Conservation (phyloP, 2,113 vertebrate genomes). For the Elanoides forficatus region DNA sequence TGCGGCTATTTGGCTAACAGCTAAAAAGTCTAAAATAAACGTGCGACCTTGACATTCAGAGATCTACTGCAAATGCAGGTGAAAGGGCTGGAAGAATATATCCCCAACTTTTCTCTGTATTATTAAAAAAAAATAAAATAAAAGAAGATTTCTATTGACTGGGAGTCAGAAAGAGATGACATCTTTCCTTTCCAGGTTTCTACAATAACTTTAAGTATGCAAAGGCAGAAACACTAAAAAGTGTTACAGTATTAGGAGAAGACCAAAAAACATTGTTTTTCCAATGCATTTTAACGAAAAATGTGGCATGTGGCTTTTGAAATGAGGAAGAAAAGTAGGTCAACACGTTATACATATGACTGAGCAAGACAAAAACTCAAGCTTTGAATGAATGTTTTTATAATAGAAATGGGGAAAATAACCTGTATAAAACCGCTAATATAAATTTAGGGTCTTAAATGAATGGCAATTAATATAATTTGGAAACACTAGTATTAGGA, state of each 20-base stretch:
- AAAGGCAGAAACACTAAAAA: not conserved
- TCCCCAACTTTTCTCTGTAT: not conserved
- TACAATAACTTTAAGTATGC: not conserved
- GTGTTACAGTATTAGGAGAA: not conserved
- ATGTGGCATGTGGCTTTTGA: not conserved
- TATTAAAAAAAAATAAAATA: too few species aligned
- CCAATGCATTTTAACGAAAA: not conserved
- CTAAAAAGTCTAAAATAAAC: not conserved
- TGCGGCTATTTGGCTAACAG: not conserved
- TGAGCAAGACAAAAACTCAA: not conserved
- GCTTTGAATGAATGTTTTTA: not conserved
- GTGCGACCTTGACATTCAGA: not conserved
- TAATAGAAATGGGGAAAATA: not conserved
- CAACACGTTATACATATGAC: not conserved
- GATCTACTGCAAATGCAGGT: not conserved
- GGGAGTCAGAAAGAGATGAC: not conserved
- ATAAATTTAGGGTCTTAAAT: not conserved
- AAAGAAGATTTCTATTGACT: not conserved
- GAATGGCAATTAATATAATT: not conserved
- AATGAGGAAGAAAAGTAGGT: not conserved
- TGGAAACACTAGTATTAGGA: not conserved
- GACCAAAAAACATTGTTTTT: not conserved
- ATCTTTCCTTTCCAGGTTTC: not conserved
- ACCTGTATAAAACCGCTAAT: not conserved
- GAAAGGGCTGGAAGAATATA: not conserved